Conservation (phyloP, 1,140 invertebrate genomes). For the Magallana ariakensis region DNA sequence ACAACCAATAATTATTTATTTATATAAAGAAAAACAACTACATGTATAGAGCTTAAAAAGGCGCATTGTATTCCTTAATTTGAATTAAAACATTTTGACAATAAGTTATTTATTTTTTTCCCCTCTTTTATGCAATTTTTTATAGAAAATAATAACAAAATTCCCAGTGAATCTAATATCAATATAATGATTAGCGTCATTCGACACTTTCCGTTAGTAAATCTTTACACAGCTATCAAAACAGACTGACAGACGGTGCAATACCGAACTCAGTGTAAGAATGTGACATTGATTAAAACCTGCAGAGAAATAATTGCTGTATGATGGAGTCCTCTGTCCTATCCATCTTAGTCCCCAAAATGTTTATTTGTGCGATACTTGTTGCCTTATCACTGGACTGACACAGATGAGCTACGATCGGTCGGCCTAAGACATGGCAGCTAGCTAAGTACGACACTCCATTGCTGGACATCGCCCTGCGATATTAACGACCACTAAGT, state of each 20-base stretch:
- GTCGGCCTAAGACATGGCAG: background rate
- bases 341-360: conserved; percentile 21
- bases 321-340: background rate
- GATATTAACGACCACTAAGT: conserved; percentile 12
- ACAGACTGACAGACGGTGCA: background rate
- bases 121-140: no score
- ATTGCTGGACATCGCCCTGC: background rate
- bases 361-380: conserved; percentile 36
- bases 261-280: background rate
- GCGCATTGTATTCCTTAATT: no score
- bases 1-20: no score
- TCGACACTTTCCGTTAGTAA: no score
- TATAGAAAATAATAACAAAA: no score
- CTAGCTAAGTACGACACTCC: conserved; percentile 6
- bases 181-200: no score
- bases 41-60: no score
- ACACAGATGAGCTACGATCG: conserved; percentile 26
- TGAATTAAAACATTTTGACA: no score
- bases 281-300: conserved; percentile 24
- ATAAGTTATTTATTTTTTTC: no score
- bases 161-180: no score
- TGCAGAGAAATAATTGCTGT: conserved; percentile 8
- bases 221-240: background rate
- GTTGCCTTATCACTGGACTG: conserved; percentile 4
- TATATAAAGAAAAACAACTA: no score